Conservation (phyloP, 2,888 invertebrate genomes). For the Pycnomerus fuliginosus region DNA sequence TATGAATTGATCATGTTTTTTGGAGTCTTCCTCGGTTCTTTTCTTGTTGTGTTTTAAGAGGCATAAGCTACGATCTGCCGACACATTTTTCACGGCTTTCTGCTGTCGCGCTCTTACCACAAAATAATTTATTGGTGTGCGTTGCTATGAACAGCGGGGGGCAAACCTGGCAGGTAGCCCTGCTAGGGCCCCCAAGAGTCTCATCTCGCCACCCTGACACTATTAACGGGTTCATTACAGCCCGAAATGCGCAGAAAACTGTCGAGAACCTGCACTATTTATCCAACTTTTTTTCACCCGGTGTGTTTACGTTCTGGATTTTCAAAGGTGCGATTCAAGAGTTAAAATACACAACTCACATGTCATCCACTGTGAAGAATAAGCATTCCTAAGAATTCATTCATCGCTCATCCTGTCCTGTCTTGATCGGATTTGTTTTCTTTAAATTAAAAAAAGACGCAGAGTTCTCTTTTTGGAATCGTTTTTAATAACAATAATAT, state of each 20-base stretch:
- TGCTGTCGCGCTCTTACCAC: constrained; percentile 25
- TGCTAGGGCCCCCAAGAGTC: constrained; percentile 36
- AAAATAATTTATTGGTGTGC: constrained; percentile 27
- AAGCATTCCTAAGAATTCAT: constrained; percentile 5
- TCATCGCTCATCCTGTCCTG: constrained; percentile 13
- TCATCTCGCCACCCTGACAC: constrained; percentile 41
- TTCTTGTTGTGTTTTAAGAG: constrained; percentile 19
- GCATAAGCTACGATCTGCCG: constrained; percentile 32
- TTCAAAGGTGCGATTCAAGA: no score
- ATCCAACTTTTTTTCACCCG: no score
- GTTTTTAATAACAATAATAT: constrained; percentile 1
- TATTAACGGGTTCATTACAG: constrained; percentile 40
- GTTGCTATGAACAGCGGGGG: constrained; percentile 24
- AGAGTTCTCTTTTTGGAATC: no score
- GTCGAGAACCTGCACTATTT: no score
- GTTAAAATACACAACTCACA: constrained; percentile 18
- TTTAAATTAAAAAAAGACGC: constrained; percentile 13
- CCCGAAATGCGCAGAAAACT: no score
- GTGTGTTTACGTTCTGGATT: no score
- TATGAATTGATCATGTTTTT: no score
- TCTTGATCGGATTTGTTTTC: constrained; percentile 16
- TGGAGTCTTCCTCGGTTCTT: no score
- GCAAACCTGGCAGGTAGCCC: constrained; percentile 30
- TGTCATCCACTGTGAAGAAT: constrained; percentile 14
- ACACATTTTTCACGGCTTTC: constrained; percentile 39